Evolutionary conservation across 2,113 vertebrate species (phyloP), one percentile per base, ranked within the genome.

Genomic region (Pangasianodon hypophthalmus): DNA sequence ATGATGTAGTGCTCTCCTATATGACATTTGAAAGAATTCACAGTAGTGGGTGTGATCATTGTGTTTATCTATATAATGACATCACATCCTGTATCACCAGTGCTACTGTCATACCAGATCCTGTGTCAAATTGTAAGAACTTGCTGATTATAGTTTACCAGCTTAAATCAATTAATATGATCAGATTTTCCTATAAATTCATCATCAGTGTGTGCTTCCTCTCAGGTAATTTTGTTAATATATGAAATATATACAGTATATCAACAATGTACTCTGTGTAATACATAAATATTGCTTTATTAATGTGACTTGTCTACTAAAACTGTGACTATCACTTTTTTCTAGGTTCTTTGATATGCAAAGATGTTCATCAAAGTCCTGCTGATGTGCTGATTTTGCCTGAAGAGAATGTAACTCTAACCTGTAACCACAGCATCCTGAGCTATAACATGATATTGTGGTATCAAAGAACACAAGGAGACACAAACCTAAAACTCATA

Each of bases 401-500:
- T 50, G 50, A 50, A 50, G 50, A 50, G 9, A 9, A 10, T 50
- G 50, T 50, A 11, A 50, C 50, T 50, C 50, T 50, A 1, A 50
- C 50, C 50, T 50, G 50, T 10, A 50, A 50, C 0, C 50, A 50
- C 50, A 50, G 50, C 9, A 50, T 50, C 50, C 9, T 0, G 9
- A 50, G 1, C 52, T 54, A 54, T 54, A 14, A 54, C 52, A 54
- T 13, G 3, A 54, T 54, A 14, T 14, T 54, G 6, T 54, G 52
- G 52, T 54, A 54, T 54, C 11, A 54, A 11, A 54, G 13, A 54
- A 54, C 13, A 54, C 52, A 54, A 14, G 37, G 24, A 82, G 64
- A 81, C 77, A 64, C 67, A 18, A 62, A 32, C 41, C 37, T 92
- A 29, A 86, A 92, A 77, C 91, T 92, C 19, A 90, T 92, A 4